Evolutionary conservation across 2,888 invertebrate species (phyloP).

Genomic region (Asteroscopus sphinx): DNA sequence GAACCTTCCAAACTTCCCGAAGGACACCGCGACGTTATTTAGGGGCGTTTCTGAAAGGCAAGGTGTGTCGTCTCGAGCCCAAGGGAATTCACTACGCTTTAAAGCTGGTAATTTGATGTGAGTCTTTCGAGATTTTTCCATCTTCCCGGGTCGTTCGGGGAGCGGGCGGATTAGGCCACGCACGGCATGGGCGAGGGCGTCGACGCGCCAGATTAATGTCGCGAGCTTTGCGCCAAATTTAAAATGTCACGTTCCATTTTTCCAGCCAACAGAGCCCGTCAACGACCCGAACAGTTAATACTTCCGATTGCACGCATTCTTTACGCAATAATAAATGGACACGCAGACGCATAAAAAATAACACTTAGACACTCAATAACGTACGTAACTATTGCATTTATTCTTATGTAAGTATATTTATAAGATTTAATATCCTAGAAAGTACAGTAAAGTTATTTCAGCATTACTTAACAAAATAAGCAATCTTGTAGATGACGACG

Average conservation of each 20-base stretch:
- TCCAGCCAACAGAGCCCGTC: constrained; percentile 82
- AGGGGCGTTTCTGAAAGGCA: constrained; percentile 86
- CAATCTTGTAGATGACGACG: constrained; percentile 59
- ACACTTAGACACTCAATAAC: constrained; percentile 15
- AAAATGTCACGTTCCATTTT: constrained; percentile 88
- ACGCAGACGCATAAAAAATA: constrained; percentile 31
- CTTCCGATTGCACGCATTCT: constrained; percentile 73
- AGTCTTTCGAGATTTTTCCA: constrained; percentile 88
- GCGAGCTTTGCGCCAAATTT: constrained; percentile 87
- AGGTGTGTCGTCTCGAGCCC: constrained; percentile 84
- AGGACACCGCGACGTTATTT: constrained; percentile 85
- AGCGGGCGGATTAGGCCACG: constrained; percentile 86
- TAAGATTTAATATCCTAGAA: constrained; percentile 24
- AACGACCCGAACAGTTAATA: constrained; percentile 75
- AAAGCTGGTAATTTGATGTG: constrained; percentile 89
- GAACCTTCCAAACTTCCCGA: constrained; percentile 86
- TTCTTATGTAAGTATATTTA: constrained; percentile 26
- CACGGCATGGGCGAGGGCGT: constrained; percentile 82
- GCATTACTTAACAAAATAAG: constrained; percentile 57
- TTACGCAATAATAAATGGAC: constrained; percentile 58
- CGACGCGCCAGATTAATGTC: constrained; percentile 88
- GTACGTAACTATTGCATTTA: constrained; percentile 17
- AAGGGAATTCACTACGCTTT: constrained; percentile 86
- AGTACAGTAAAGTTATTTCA: constrained; percentile 36
- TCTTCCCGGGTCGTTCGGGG: constrained; percentile 84